Evolutionary conservation across 2,113 vertebrate species (phyloP).

Genomic region (Thamnaconus septentrionalis): DNA sequence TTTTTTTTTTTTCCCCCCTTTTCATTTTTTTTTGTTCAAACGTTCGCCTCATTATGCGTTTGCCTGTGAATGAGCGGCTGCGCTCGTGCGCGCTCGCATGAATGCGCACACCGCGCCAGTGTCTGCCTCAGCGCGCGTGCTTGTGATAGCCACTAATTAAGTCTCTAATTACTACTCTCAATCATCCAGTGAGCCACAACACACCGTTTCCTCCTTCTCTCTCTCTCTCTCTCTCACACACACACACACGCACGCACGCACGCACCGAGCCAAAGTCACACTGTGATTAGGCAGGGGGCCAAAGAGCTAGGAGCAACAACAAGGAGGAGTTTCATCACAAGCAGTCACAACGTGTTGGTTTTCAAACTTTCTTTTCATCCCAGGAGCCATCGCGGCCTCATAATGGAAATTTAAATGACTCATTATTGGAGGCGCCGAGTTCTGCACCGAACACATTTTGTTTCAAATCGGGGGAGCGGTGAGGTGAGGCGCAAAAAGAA

Average conservation of each 20-base stretch:
- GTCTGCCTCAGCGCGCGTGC: slow-evolving; percentile 20
- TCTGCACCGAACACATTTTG: neutral
- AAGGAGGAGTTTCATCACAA: slow-evolving; percentile 55
- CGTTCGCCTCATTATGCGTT: slow-evolving; percentile 38
- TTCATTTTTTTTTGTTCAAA: neutral
- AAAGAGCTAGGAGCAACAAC: slow-evolving; percentile 52
- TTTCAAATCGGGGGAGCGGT: too few relatives aligned
- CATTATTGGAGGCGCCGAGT: slow-evolving; percentile 20
- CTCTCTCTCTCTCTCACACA: neutral
- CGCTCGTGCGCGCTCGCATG: slow-evolving; percentile 17
- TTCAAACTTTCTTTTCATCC: slow-evolving; percentile 43
- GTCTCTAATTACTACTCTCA: slow-evolving; percentile 71
- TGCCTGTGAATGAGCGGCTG: neutral
- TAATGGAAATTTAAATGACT: slow-evolving; percentile 26
- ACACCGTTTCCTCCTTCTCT: slow-evolving; percentile 3
- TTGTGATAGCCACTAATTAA: slow-evolving; percentile 70
- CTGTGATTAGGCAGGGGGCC: slow-evolving; percentile 60
- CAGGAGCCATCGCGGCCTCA: slow-evolving; percentile 19
- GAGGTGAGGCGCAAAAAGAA: too few relatives aligned
- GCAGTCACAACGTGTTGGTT: slow-evolving; percentile 30
- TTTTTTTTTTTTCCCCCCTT: neutral
- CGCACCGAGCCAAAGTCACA: slow-evolving; percentile 15
- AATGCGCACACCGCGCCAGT: slow-evolving; percentile 8
- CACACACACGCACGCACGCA: slow-evolving; percentile 5
- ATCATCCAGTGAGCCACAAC: slow-evolving; percentile 60